Percentiles rank a stretch among this genome's conserved stretches.
phyloP scores from a whole-genome alignment of 1,140 invertebrate genomes.

The Cyrtorhinus lividipennis region DNA sequence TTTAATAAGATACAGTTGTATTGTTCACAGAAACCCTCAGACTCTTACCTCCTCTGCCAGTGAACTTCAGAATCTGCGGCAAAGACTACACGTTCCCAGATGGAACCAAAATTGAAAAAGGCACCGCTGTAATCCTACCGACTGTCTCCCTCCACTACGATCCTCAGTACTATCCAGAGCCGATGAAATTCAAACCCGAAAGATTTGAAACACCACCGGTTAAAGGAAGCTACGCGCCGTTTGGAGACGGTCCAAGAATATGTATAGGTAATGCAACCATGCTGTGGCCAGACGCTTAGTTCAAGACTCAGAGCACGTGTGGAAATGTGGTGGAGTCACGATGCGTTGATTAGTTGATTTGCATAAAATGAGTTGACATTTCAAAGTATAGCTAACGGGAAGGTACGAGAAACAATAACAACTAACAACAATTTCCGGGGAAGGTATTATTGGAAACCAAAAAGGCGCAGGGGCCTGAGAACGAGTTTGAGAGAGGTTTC shows the following conservation, averaged over 20 bases:
- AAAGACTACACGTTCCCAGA: constrained; percentile 14
- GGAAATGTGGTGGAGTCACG: too few species aligned
- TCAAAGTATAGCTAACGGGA: too few species aligned
- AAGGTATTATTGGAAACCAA: too few species aligned
- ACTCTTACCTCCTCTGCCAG: constrained; percentile 42
- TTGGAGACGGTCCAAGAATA: constrained; percentile 41
- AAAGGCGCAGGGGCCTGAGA: too few species aligned
- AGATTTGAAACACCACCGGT: constrained; percentile 35
- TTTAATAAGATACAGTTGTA: too few species aligned
- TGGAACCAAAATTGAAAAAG: constrained; percentile 20
- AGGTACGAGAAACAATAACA: too few species aligned
- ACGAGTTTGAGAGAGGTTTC: too few species aligned
- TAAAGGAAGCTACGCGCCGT: constrained; percentile 34
- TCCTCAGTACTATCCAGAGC: constrained; percentile 39
- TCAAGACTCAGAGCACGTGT: too few species aligned
- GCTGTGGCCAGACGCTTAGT: too few species aligned
- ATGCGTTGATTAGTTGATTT: too few species aligned
- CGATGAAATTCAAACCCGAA: constrained; percentile 47
- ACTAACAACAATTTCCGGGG: too few species aligned
- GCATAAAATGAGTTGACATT: too few species aligned
- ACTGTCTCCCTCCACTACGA: constrained; percentile 32
- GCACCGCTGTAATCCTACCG: constrained; percentile 30
- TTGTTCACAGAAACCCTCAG: constrained; percentile 45
- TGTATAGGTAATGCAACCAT: constrained; percentile 38
- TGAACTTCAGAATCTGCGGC: constrained; percentile 36